phyloP scores from a whole-genome alignment of 1,140 invertebrate species.

The Nasonia longicornis region DNA sequence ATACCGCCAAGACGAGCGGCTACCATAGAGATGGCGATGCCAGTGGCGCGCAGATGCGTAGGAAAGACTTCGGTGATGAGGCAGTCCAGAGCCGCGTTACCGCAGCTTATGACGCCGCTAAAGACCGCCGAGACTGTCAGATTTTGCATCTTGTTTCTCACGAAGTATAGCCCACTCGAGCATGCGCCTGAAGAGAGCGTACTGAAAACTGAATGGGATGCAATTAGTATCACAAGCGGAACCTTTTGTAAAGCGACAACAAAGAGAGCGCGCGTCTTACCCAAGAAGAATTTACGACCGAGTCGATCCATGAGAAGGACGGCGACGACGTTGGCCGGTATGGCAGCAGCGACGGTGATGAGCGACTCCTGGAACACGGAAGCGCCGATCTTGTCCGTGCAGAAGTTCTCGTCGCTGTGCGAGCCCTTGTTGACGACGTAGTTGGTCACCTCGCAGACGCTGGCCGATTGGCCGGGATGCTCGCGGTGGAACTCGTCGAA shows the following conservation, averaged over 20 bases:
- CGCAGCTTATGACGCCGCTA: conserved; percentile 88
- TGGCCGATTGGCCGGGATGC: conserved; percentile 71
- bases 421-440: conserved; percentile 78
- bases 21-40: conserved; percentile 88
- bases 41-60: conserved; percentile 87
- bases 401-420: conserved; percentile 72
- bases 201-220: conserved; percentile 77
- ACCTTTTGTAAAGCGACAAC: too few relatives aligned
- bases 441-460: conserved; percentile 81
- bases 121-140: conserved; percentile 86
- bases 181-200: conserved; percentile 87
- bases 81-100: conserved; percentile 88
- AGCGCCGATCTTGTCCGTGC: conserved; percentile 78
- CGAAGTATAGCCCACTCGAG: conserved; percentile 87
- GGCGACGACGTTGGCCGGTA: conserved; percentile 86
- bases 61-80: conserved; percentile 90
- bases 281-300: conserved; percentile 89
- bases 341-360: conserved; percentile 85
- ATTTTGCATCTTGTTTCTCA: conserved; percentile 85
- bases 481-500: conserved; percentile 81
- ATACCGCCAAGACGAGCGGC: conserved; percentile 86
- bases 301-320: conserved; percentile 82
- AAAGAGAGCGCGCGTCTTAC: conserved; percentile 62
- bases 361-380: conserved; percentile 87
- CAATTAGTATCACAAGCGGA: background rate